These are phyloP conservation scores for Toxotes lorentzi DNA, from an alignment of 2,797 vertebrate genomes.

Conservation along the genomic window DNA sequence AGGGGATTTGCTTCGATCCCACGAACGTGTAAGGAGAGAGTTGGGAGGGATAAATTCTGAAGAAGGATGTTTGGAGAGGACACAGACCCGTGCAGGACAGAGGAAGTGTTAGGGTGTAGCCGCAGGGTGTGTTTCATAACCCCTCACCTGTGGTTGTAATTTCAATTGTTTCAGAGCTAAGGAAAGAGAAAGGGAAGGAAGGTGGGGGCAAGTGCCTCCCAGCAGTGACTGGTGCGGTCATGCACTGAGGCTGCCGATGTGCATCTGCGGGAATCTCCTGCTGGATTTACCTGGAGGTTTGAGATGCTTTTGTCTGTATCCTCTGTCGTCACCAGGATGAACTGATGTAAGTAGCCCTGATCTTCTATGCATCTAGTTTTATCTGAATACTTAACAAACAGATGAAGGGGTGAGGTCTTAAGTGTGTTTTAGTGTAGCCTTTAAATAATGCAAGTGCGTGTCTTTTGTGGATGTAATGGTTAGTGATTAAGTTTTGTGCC, in stretches of 20 bases:
- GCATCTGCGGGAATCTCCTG: constrained; percentile 75
- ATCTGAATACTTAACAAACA: constrained; percentile 28
- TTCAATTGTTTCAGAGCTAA: constrained; percentile 54
- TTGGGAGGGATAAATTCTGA: constrained; percentile 41
- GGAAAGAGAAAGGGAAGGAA: constrained; percentile 40
- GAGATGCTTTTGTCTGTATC: constrained; percentile 62
- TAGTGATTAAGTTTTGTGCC: constrained; percentile 48
- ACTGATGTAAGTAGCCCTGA: constrained; percentile 78
- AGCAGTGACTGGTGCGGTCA: constrained; percentile 65
- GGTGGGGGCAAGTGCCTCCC: constrained; percentile 51
- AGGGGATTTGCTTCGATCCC: constrained; percentile 76
- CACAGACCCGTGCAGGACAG: constrained; percentile 33
- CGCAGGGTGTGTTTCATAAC: constrained; percentile 55
- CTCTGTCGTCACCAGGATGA: constrained; percentile 67
- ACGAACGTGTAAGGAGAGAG: constrained; percentile 56
- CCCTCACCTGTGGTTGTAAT: constrained; percentile 75
- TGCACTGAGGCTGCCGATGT: constrained; percentile 66
- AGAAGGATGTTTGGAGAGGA: constrained; percentile 55
- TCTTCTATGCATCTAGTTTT: constrained; percentile 30
- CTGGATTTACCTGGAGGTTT: constrained; percentile 65
- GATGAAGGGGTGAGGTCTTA: constrained; percentile 1
- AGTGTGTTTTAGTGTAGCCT: constrained; percentile 8
- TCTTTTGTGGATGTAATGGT: constrained; percentile 24
- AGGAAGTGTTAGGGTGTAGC: constrained; percentile 47
- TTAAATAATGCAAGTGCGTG: constrained; percentile 28